phyloP scores from a whole-genome alignment of 2,113 vertebrate genomes.

The Zapus hudsonius region DNA sequence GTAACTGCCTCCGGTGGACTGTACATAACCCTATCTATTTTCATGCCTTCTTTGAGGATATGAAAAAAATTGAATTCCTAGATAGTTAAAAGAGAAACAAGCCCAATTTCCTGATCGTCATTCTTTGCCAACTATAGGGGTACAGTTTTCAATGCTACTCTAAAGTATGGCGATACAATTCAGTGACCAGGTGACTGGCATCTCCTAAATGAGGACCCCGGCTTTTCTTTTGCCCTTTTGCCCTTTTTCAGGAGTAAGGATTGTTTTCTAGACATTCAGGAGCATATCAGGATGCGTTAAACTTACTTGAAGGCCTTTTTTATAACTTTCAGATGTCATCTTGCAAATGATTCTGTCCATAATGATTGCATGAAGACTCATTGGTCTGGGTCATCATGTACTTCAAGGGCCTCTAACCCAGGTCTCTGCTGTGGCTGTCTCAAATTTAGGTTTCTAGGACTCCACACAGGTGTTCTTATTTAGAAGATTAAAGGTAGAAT shows the following conservation, averaged over 20 bases:
- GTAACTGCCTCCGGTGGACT: background rate
- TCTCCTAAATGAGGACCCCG: background rate
- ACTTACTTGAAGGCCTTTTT: background rate
- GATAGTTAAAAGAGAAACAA: background rate
- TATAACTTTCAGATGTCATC: background rate
- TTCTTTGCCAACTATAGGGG: background rate
- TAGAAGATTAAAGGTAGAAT: background rate
- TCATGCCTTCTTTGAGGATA: background rate
- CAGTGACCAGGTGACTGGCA: background rate
- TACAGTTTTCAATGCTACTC: background rate
- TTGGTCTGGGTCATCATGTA: background rate
- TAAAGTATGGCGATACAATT: background rate
- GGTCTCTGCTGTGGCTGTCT: background rate
- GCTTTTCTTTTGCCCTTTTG: background rate
- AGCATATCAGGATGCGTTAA: background rate
- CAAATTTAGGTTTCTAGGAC: background rate
- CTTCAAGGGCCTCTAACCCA: background rate
- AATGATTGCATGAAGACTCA: background rate
- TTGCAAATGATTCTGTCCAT: background rate
- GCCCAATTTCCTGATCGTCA: background rate
- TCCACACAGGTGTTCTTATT: background rate
- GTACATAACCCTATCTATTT: background rate
- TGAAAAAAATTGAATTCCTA: background rate
- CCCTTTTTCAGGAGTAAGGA: background rate
- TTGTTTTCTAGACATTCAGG: background rate